phyloP scores from a whole-genome alignment of 2,797 vertebrate genomes.

The Cossypha caffra region DNA sequence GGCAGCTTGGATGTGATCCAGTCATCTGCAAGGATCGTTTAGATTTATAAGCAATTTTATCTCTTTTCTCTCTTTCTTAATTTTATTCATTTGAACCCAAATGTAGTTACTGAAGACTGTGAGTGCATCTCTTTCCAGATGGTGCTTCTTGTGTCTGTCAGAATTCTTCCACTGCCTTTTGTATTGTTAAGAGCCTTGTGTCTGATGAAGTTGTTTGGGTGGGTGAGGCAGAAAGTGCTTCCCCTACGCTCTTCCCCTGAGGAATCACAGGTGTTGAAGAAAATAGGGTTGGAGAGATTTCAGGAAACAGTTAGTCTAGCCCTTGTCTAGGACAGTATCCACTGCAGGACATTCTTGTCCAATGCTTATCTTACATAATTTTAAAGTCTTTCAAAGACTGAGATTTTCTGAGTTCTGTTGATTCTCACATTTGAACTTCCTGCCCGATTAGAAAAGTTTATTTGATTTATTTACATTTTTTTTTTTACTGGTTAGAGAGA shows the following conservation, averaged over 20 bases:
- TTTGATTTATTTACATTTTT: background rate
- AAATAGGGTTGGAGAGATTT: constrained; percentile 19
- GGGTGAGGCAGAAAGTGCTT: constrained; percentile 1
- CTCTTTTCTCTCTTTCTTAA: background rate
- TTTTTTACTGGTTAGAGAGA: background rate
- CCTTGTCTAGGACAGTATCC: background rate
- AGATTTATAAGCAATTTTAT: background rate
- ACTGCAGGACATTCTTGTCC: background rate
- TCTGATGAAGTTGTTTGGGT: constrained; percentile 6
- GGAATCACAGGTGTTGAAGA: background rate
- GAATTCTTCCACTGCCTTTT: background rate
- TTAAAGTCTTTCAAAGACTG: background rate
- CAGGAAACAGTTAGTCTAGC: background rate
- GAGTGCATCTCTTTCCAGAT: background rate
- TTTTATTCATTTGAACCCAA: background rate
- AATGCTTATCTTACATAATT: background rate
- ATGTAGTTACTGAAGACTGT: background rate
- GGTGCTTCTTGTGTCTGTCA: background rate
- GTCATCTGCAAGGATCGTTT: constrained; percentile 5
- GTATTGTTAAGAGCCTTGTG: background rate
- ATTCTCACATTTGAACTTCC: background rate
- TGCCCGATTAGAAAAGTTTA: background rate
- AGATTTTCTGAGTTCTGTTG: background rate
- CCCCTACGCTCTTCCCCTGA: background rate
- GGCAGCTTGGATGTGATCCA: constrained; percentile 39